Evolutionary conservation across 2,797 vertebrate species (phyloP), one percentile per base, ranked within the genome.

Genomic region (Loriculus beryllinus): DNA sequence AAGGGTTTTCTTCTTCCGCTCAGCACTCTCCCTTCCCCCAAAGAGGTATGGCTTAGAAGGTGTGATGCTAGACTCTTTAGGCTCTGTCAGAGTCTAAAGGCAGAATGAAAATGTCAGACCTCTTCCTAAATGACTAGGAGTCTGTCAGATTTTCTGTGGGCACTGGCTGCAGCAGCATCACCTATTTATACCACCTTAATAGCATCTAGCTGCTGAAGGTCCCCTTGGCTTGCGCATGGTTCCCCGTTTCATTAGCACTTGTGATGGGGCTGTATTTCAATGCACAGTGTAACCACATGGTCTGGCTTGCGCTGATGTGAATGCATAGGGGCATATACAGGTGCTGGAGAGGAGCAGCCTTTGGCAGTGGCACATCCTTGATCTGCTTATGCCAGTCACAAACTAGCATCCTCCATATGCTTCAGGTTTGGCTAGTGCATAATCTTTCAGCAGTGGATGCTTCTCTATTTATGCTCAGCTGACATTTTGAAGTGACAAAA

Each of bases 281-380:
- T 6, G 28, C 72, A n/a, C 14, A 12, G 1, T 4, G 0, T 29
- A 31, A 23, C 28, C 20, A 12, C 10, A 1, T 2, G 10, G 16
- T n/a, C 56, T 87, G 74, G 12, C 18, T 84, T 52, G 33, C 39
- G 3, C 18, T 47, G 48, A 11, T 69, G 29, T 45, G 59, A 90
- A 28, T 19, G 15, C 21, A 12, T 1, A 26, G n/a, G 39, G 57
- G 20, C 57, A 49, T 76, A 13, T 18, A 10, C 5, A 12, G 49
- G 28, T 51, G 19, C 68, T 43, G 60, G 39, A 77, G 28, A 63
- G 48, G 47, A 67, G 14, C 71, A 65, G 64, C 68, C 48, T 72
- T 79, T 59, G 67, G 31, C 63, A 64, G 35, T 8, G 67, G 12
- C 4, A 6, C 25, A 0, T 47, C 42, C 45, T 43, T 16, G 39